These are phyloP conservation scores for Paracentrotus lividus DNA, from an alignment of 53 echinoderm and acorn worm genomes.

Conservation along the genomic window DNA sequence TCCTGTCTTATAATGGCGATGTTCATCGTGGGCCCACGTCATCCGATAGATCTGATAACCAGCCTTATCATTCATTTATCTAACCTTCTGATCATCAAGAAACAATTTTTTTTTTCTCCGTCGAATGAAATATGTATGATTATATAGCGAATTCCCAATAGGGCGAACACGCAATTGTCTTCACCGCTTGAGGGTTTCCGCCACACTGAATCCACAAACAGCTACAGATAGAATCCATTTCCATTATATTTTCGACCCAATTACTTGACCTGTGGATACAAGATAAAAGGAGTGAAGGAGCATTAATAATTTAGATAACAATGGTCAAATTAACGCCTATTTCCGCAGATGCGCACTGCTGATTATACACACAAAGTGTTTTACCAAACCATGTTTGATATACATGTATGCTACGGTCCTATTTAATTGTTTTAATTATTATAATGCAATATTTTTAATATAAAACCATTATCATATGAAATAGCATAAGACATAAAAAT, in stretches of 20 bases:
- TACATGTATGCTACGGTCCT: too few relatives aligned
- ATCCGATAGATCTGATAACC: background rate
- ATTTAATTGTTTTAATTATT: too few relatives aligned
- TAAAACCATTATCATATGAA: too few relatives aligned
- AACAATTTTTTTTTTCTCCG: background rate
- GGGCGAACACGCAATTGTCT: background rate
- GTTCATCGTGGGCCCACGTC: background rate
- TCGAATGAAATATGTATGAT: background rate
- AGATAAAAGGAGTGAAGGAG: background rate
- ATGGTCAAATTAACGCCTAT: background rate
- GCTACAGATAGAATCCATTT: background rate
- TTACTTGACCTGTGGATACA: background rate
- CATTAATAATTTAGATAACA: background rate
- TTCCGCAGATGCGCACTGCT: background rate
- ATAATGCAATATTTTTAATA: too few relatives aligned
- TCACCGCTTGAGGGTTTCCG: background rate
- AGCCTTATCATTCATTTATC: background rate
- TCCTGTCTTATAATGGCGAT: too few relatives aligned
- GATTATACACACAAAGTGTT: too few relatives aligned
- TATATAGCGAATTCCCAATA: background rate
- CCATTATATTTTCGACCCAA: background rate
- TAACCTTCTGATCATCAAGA: background rate
- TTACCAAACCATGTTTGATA: too few relatives aligned
- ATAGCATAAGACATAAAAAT: too few relatives aligned
- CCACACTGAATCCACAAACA: background rate